Evolutionary conservation across 2,888 invertebrate species (phyloP).

Genomic region (Phyto melanocephala): DNA sequence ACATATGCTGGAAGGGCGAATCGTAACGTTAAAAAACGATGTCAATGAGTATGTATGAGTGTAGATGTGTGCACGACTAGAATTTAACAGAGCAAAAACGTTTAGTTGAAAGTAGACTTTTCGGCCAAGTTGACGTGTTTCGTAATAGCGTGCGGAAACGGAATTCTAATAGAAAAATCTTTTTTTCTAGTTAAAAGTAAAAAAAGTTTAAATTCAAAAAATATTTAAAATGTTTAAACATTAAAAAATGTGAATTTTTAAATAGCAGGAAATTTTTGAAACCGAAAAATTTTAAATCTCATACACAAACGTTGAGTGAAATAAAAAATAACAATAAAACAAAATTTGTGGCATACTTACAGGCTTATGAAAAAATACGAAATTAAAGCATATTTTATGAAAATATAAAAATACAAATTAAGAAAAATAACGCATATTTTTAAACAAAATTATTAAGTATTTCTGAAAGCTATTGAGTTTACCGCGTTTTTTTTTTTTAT

Average conservation of each 20-base stretch:
- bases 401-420: neutral
- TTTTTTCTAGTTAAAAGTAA: neutral
- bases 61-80: conserved; percentile 49
- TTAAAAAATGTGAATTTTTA: conserved; percentile 23
- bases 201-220: neutral
- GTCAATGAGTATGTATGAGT: conserved; percentile 57
- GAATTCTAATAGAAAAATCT: neutral
- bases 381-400: conserved; percentile 31
- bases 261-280: too few relatives aligned
- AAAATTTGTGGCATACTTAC: conserved; percentile 38
- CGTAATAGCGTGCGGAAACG: conserved; percentile 71
- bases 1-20: conserved; percentile 65
- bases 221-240: too few relatives aligned
- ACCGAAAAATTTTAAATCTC: neutral
- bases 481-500: neutral
- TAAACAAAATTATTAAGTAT: neutral
- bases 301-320: neutral
- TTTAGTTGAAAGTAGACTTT: conserved; percentile 79
- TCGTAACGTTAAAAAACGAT: conserved; percentile 54
- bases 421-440: neutral
- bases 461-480: conserved; percentile 13
- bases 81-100: conserved; percentile 71
- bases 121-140: conserved; percentile 77
- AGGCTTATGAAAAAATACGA: conserved; percentile 8
- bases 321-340: conserved; percentile 7